Base-by-base conservation (phyloP, 2,888 invertebrate genomes). In the Morpho deidamia region DNA sequence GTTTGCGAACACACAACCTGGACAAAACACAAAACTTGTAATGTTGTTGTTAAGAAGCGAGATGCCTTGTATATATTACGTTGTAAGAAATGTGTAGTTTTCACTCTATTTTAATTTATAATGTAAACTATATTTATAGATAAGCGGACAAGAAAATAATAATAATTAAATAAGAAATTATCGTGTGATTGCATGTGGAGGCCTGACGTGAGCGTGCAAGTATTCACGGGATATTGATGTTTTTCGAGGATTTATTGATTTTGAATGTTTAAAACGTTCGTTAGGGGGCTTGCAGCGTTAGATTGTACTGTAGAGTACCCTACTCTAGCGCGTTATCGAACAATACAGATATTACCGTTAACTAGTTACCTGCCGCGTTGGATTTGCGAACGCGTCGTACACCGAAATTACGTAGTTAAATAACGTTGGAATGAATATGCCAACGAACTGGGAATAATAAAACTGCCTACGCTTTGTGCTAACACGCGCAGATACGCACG, bases 1-100 rank as follows among this genome's bases (percentile, higher is more conserved):
- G 35, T 10, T 45, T 23, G 53, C 56, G 37, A 44, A 60, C 55
- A 61, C 65, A 51, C 55, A 61, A 55, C 58, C 61, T 58, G 60
- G 69, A 70, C 66, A 66, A 67, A 67, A 69, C 62, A 74, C 68
- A 66, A 64, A 66, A 57, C 64, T 63, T 66, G 69, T 66, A 63
- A 69, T 57, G 63, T 70, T 71, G 69, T 72, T 71, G 64, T 66
- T 69, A 69, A 65, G 70, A 70, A 74, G 72, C 74, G 78, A 78
- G 78, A 83, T 83, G 87, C 87, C 86, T 87, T 87, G 88, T 89
- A 88, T 72, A 87, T 87, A 86, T 68, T 82, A 74, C 78, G 74
- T 69, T 68, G 55, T 85, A 86, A 84, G 81, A 82, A 78, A 83
- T 81, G 76, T 83, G 86, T 88, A 88, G 83, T 83, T 87, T 85